Conservation (phyloP, 2,888 invertebrate genomes). For the Julus scanicus region DNA sequence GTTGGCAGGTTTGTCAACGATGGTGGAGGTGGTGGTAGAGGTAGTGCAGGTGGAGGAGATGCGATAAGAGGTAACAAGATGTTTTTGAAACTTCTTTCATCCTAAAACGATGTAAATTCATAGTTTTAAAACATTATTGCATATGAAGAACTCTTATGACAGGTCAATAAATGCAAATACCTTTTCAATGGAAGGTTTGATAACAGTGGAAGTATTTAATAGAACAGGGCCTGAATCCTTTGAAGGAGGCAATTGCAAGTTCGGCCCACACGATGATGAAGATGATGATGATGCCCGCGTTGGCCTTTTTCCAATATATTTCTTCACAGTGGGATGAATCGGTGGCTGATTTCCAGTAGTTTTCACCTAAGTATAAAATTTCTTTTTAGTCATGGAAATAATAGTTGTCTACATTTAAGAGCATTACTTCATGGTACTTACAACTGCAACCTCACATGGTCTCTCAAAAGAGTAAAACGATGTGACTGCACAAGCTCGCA, state of each 20-base stretch:
- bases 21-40: neutral
- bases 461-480: constrained; percentile 45
- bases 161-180: neutral
- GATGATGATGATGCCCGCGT: neutral
- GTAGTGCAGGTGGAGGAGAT: neutral
- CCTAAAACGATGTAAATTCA: neutral
- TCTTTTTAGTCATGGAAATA: too few relatives aligned
- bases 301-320: constrained; percentile 48
- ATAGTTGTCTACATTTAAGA: too few relatives aligned
- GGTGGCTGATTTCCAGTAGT: constrained; percentile 34
- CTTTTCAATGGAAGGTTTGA: neutral
- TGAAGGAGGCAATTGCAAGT: neutral
- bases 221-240: neutral
- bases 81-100: neutral
- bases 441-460: neutral
- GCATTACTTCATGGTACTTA: neutral
- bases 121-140: neutral
- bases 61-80: neutral
- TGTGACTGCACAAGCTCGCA: constrained; percentile 31
- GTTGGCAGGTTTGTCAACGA: neutral
- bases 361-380: neutral
- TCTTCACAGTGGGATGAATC: constrained; percentile 50
- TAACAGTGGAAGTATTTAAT: neutral
- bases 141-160: neutral
- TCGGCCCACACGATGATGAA: neutral